phyloP scores from a whole-genome alignment of 1,140 invertebrate genomes.

The Hypothenemus hampei region DNA sequence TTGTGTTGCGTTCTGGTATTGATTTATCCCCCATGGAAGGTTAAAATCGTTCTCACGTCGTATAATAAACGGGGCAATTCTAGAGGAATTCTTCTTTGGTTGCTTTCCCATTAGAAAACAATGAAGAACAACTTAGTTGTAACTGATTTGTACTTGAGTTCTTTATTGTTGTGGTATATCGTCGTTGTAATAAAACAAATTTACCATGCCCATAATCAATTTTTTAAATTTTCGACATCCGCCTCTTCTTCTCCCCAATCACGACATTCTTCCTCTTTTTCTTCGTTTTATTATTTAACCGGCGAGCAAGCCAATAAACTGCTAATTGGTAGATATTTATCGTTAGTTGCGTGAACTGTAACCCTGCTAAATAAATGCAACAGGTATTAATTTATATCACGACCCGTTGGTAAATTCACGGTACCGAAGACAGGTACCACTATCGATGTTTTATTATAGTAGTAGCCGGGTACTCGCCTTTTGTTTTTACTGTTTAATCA shows the following conservation, averaged over 20 bases:
- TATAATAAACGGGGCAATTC: conserved; percentile 6
- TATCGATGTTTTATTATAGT: too few species aligned
- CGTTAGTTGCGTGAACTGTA: conserved; percentile 38
- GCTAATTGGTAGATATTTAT: conserved; percentile 42
- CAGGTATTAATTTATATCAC: conserved; percentile 24
- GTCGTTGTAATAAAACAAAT: too few species aligned
- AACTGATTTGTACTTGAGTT: too few species aligned
- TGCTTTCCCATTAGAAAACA: conserved; percentile 5
- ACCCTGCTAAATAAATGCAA: conserved; percentile 35
- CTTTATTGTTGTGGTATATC: too few species aligned
- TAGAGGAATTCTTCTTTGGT: conserved; percentile 3
- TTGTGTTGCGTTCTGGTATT: conserved; percentile 9
- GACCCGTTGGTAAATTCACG: conserved; percentile 13
- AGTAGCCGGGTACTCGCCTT: too few species aligned
- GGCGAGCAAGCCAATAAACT: conserved; percentile 34
- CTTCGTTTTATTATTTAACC: conserved; percentile 30
- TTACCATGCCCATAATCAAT: too few species aligned
- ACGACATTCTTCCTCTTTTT: conserved; percentile 5
- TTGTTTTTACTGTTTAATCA: too few species aligned
- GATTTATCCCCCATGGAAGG: conserved; percentile 12
- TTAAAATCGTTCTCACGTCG: conserved; percentile 11
- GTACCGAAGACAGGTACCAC: background rate
- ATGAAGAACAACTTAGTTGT: too few species aligned
- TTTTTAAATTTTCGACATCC: too few species aligned
- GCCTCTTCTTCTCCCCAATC: too few species aligned